phyloP scores from a whole-genome alignment of 1,140 invertebrate species.

The Lasioglossum baleicum region DNA sequence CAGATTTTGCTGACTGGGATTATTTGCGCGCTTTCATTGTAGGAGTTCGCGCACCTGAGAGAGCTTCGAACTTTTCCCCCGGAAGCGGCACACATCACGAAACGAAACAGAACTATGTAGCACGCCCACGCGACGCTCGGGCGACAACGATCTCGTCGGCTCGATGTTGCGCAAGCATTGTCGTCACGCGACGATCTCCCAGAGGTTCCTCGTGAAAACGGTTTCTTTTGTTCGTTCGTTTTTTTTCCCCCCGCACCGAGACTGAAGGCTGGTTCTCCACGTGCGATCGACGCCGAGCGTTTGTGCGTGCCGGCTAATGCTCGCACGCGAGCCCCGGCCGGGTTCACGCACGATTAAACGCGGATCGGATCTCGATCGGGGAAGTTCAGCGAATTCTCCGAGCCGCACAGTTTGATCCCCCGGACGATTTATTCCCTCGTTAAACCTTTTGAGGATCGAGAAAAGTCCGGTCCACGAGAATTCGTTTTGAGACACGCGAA shows the following conservation, averaged over 20 bases:
- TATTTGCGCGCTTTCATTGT: background rate
- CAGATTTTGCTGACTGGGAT: too few species aligned
- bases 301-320: too few species aligned
- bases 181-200: conserved; percentile 35
- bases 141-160: conserved; percentile 33
- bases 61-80: conserved; percentile 8
- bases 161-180: conserved; percentile 13
- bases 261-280: background rate
- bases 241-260: too few species aligned
- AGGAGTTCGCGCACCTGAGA: conserved; percentile 6
- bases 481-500: too few species aligned
- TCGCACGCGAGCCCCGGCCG: too few species aligned
- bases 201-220: conserved; percentile 3
- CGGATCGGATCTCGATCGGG: too few species aligned
- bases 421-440: too few species aligned
- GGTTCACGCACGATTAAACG: too few species aligned
- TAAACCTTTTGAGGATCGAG: too few species aligned
- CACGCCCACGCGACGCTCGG: conserved; percentile 21
- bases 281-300: background rate
- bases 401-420: too few species aligned
- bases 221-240: background rate
- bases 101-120: conserved; percentile 7
- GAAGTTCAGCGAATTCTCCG: too few species aligned
- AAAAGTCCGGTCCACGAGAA: too few species aligned
- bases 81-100: conserved; percentile 13